Percentiles rank a stretch among this genome's conserved stretches.
phyloP scores from a whole-genome alignment of 2,888 invertebrate species.

The Autographa pulchrina region DNA sequence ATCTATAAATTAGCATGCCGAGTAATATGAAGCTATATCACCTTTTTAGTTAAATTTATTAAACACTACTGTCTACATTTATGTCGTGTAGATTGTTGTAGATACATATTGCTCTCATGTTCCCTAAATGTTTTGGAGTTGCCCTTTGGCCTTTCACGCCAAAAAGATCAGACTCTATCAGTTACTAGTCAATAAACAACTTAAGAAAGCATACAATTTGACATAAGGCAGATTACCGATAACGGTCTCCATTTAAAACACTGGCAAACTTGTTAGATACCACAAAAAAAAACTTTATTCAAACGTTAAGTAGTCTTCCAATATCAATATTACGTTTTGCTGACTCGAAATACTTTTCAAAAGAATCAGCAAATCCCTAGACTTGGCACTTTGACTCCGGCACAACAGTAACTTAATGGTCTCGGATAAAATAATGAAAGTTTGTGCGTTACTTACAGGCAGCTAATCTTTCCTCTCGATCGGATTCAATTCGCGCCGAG shows the following conservation, averaged over 20 bases:
- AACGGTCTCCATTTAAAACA: too few relatives aligned
- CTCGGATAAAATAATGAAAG: slow-evolving; percentile 46
- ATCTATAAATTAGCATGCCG: slow-evolving; percentile 4
- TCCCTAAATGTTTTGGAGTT: slow-evolving; percentile 3
- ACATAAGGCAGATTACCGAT: not conserved
- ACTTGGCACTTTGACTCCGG: not conserved
- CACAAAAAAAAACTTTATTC: too few relatives aligned
- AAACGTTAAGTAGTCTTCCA: too few relatives aligned
- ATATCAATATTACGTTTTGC: not conserved
- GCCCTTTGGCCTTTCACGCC: not conserved
- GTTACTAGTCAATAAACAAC: not conserved
- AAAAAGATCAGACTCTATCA: not conserved
- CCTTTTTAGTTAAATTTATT: not conserved
- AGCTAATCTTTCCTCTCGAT: slow-evolving; percentile 53
- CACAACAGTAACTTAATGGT: slow-evolving; percentile 9
- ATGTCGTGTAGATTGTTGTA: not conserved
- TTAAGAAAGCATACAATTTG: not conserved
- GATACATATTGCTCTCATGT: not conserved
- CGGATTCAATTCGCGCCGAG: slow-evolving; percentile 53
- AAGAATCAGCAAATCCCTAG: not conserved
- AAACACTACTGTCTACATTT: not conserved
- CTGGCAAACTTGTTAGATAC: too few relatives aligned
- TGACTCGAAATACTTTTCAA: not conserved
- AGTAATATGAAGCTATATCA: slow-evolving; percentile 1
- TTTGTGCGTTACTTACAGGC: slow-evolving; percentile 45